phyloP scores from a whole-genome alignment of 1,140 invertebrate genomes.

The Drosophila gunungcola region DNA sequence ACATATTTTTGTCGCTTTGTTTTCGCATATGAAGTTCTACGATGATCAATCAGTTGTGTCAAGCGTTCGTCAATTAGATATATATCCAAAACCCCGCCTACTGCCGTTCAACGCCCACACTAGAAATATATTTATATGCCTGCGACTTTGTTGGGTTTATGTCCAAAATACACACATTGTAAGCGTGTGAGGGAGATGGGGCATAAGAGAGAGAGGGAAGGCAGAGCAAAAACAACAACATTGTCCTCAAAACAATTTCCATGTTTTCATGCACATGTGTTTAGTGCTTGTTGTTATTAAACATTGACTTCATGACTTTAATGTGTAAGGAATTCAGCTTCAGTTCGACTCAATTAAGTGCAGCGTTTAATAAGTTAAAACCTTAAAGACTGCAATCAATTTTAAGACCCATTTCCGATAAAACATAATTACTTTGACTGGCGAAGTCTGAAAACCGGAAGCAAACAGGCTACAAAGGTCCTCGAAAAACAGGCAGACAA shows the following conservation, averaged over 20 bases:
- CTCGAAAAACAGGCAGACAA: conserved; percentile 42
- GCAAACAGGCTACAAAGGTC: conserved; percentile 34
- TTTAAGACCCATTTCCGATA: conserved; percentile 35
- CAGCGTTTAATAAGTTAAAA: conserved; percentile 21
- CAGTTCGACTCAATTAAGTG: conserved; percentile 8
- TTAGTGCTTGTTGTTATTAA: not conserved
- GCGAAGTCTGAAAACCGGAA: conserved; percentile 15
- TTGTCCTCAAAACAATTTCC: conserved; percentile 1
- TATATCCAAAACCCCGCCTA: conserved; percentile 12
- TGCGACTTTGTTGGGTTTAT: conserved; percentile 27
- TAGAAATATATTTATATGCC: conserved; percentile 7
- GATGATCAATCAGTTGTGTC: conserved; percentile 39
- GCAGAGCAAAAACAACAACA: conserved; percentile 6
- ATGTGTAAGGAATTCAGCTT: not conserved
- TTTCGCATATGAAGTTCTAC: conserved; percentile 13
- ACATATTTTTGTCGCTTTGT: conserved; percentile 13
- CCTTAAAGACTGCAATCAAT: conserved; percentile 9
- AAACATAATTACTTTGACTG: conserved; percentile 53
- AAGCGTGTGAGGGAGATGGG: not conserved
- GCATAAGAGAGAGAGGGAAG: too few species aligned
- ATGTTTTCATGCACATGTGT: conserved; percentile 18
- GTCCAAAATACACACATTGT: conserved; percentile 6
- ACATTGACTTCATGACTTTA: not conserved
- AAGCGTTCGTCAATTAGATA: conserved; percentile 39
- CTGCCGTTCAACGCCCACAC: not conserved